Percentiles rank a stretch among this genome's conserved stretches.
Conservation (phyloP, 2,797 vertebrate genomes). For the Gephyroberyx darwinii region DNA sequence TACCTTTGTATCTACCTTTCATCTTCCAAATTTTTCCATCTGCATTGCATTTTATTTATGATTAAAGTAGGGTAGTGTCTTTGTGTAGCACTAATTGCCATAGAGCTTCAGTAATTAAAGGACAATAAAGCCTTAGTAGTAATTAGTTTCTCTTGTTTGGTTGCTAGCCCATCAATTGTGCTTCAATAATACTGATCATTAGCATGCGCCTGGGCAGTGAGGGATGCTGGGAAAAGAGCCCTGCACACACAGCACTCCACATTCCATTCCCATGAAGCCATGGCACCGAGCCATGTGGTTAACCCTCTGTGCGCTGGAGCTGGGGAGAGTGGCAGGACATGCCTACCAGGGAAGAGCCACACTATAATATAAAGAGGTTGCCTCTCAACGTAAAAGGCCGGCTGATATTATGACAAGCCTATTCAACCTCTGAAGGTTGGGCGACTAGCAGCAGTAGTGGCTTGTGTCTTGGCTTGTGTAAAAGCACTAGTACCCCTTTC, state of each 20-base stretch:
- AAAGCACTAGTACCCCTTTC: slow-evolving; percentile 65
- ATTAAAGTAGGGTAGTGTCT: slow-evolving; percentile 79
- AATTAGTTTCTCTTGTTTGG: slow-evolving; percentile 94
- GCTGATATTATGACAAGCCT: slow-evolving; percentile 58
- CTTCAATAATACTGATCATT: slow-evolving; percentile 93
- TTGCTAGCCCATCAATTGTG: slow-evolving; percentile 95
- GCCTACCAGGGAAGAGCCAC: slow-evolving; percentile 41
- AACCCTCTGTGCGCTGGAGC: slow-evolving; percentile 73
- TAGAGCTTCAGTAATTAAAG: slow-evolving; percentile 90
- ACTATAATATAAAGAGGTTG: slow-evolving; percentile 50
- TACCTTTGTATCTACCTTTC: slow-evolving; percentile 80
- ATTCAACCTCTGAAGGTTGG: slow-evolving; percentile 48
- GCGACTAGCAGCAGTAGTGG: slow-evolving; percentile 52
- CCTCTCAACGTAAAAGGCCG: slow-evolving; percentile 56
- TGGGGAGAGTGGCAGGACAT: slow-evolving; percentile 55
- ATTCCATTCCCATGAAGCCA: slow-evolving; percentile 98
- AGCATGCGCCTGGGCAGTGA: slow-evolving; percentile 88
- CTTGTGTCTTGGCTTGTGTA: slow-evolving; percentile 55
- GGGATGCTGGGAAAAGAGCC: slow-evolving; percentile 90
- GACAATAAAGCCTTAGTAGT: slow-evolving; percentile 91
- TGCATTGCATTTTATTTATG: slow-evolving; percentile 78
- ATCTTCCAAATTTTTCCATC: slow-evolving; percentile 74
- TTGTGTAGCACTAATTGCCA: slow-evolving; percentile 86
- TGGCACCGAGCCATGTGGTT: slow-evolving; percentile 81
- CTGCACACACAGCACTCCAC: slow-evolving; percentile 88